These are phyloP conservation scores for Hypothenemus hampei DNA, from an alignment of 1,140 invertebrate species.

Conservation along the genomic window DNA sequence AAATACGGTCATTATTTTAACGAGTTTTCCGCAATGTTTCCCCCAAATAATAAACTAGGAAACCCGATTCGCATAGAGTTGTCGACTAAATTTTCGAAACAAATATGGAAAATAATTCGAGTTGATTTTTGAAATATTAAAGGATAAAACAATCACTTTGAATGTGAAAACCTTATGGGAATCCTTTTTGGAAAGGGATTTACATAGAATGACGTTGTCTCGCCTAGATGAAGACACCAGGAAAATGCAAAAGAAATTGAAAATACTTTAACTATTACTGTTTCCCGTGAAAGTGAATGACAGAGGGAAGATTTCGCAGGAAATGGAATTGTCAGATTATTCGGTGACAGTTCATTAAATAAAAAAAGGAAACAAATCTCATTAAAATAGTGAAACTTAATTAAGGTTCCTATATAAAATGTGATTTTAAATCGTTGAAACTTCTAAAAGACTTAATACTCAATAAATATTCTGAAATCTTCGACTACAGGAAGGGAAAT, in stretches of 20 bases:
- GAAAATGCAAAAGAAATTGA: not conserved
- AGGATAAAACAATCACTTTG: too few relatives aligned
- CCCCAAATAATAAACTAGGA: slow-evolving; percentile 9
- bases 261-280: not conserved
- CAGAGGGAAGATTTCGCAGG: too few relatives aligned
- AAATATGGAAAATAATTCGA: too few relatives aligned
- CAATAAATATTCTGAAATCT: too few relatives aligned
- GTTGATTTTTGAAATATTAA: too few relatives aligned
- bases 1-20: slow-evolving; percentile 11
- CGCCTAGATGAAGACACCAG: not conserved
- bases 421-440: not conserved
- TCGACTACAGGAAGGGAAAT: not conserved
- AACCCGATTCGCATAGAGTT: too few relatives aligned
- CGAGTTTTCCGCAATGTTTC: slow-evolving; percentile 16
- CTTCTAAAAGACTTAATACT: not conserved
- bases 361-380: not conserved
- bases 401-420: not conserved
- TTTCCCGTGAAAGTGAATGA: not conserved
- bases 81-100: too few relatives aligned
- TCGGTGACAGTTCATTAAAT: not conserved
- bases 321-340: slow-evolving; percentile 5
- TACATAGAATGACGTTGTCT: not conserved
- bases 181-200: too few relatives aligned
- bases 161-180: too few relatives aligned
- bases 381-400: not conserved